Evolutionary conservation across 2,113 vertebrate genomes (phyloP), one percentile per base, ranked within the genome.

Genomic region (Prietella phreatophila): DNA sequence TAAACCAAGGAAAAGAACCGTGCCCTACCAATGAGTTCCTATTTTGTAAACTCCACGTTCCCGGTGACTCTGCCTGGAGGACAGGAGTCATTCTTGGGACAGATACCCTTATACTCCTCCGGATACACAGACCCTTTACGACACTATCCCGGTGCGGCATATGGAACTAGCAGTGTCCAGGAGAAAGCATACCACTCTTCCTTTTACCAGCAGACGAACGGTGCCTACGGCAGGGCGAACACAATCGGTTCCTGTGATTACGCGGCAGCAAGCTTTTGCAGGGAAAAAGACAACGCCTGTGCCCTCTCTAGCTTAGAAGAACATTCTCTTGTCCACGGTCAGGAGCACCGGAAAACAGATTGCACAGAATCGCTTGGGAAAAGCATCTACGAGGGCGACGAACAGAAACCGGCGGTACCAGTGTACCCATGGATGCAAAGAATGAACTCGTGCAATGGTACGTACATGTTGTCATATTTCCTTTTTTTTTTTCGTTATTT

Each of bases 1-100:
- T 97, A 99, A 98, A 96, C 92, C 95, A 95, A 95, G 94, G 94
- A 95, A 96, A 95, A 96, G 95, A 96, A 93, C 94, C 88, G 96
- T 96, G 96, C 95, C 95, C 95, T 96, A 93, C 96, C 96, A 95
- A 99, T 99, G 98, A 99, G 97, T 97, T 99, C 98, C 93, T 99
- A 99, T 97, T 99, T 99, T 95, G 97, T 99, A 94, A 99, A 98
- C 96, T 98, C 98, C 94, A 97, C 97, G 95, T 99, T 99, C 95
- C 97, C 98, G 94, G 97, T 99, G 94, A 97, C 97, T 95, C 95
- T 99, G 95, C 96, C 97, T 91, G 96, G 96, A 91, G 97, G 96
- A 91, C 96, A 97, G 93, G 97, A 99, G 93, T 97, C 98, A 79
- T 99, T 99, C 93, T 93, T 99, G 95, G 98, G 97, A 93, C 98